Percentiles rank a stretch among this genome's conserved stretches.
phyloP scores from a whole-genome alignment of 2,888 invertebrate genomes.

The Nomada fabriciana region DNA sequence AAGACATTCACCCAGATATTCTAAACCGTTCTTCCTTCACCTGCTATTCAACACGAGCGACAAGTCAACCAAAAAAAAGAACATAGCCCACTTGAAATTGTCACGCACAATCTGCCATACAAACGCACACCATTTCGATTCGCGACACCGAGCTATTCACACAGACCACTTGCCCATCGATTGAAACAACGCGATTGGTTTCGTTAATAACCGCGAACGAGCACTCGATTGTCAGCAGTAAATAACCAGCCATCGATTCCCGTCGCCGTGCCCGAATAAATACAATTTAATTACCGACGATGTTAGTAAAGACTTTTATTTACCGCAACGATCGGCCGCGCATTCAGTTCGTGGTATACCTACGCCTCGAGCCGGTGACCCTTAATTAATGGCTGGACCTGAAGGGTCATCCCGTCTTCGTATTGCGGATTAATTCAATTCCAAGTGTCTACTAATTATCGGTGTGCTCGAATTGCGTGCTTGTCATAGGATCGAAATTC shows the following conservation, averaged over 20 bases:
- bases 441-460: constrained; percentile 74
- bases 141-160: background rate
- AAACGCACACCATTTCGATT: background rate
- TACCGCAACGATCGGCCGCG: constrained; percentile 32
- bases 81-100: background rate
- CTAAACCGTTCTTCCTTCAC: background rate
- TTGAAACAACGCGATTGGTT: constrained; percentile 10
- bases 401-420: constrained; percentile 56
- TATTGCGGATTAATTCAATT: constrained; percentile 71
- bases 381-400: constrained; percentile 65
- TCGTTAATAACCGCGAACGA: constrained; percentile 29
- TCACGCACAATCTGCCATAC: background rate
- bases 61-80: background rate
- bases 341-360: background rate
- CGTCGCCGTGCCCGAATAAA: constrained; percentile 24
- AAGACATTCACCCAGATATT: background rate
- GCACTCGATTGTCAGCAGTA: background rate
- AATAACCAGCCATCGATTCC: constrained; percentile 15
- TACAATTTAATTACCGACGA: constrained; percentile 42
- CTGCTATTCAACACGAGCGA: background rate
- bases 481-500: constrained; percentile 68
- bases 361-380: constrained; percentile 47
- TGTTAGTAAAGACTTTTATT: constrained; percentile 38
- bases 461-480: constrained; percentile 63
- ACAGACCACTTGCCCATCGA: background rate